These are phyloP conservation scores for Psittacula cyanocephala DNA, from an alignment of 2,113 vertebrate species.

Conservation along the genomic window DNA sequence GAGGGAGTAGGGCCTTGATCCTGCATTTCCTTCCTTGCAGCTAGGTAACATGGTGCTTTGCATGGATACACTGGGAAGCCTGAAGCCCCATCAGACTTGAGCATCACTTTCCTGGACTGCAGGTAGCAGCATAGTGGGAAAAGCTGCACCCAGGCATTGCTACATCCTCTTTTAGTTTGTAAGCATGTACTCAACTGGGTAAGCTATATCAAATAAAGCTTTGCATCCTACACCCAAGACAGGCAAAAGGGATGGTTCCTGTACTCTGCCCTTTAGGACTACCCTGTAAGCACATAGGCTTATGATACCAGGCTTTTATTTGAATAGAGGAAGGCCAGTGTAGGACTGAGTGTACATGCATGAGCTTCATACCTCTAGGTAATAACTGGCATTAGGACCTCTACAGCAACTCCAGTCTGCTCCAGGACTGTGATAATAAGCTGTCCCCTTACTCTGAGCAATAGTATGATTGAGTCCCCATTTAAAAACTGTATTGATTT, in stretches of 20 bases:
- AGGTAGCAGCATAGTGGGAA: background rate
- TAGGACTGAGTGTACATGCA: background rate
- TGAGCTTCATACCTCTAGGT: background rate
- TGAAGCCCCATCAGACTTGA: background rate
- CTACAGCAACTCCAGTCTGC: background rate
- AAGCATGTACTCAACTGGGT: background rate
- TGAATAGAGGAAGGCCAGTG: background rate
- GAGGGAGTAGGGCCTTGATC: background rate
- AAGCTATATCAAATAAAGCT: background rate
- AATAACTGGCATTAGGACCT: background rate
- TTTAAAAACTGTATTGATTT: constrained; percentile 40
- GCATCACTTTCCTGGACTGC: background rate
- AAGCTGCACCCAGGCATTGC: background rate
- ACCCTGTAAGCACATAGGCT: background rate
- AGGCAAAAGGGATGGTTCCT: background rate
- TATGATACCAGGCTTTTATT: background rate
- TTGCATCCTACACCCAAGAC: background rate
- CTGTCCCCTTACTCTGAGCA: background rate
- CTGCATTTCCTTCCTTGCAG: background rate
- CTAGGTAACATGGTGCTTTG: background rate
- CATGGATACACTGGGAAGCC: background rate
- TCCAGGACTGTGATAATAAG: background rate
- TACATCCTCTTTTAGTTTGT: background rate
- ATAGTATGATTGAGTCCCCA: background rate
- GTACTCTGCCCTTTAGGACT: background rate